Conservation (phyloP, 2,113 vertebrate species). For the Telmatochromis sp. region DNA sequence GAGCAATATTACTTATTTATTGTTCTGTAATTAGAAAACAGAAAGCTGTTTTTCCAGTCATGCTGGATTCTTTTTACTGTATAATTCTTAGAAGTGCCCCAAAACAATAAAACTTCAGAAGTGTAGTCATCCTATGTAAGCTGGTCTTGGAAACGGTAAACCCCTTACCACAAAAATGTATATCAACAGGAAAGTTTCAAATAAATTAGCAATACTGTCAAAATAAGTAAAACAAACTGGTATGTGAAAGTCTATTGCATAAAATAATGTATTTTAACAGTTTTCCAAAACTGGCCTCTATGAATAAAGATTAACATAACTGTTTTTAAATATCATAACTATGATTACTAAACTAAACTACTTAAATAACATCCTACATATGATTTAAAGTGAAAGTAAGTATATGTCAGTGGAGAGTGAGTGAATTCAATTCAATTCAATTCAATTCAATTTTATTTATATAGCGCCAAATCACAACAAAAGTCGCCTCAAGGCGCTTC, state of each 20-base stretch:
- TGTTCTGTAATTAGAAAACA: neutral
- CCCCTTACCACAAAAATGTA: neutral
- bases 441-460: too few species aligned
- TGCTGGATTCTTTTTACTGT: rapidly evolving
- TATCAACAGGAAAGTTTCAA: neutral
- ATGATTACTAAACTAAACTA: neutral
- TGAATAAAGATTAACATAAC: rapidly evolving
- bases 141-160: neutral
- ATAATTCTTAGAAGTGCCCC: neutral
- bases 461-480: too few species aligned
- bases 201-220: neutral
- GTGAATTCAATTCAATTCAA: neutral
- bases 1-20: neutral
- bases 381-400: neutral
- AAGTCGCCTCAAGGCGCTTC: too few species aligned
- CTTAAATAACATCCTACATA: neutral
- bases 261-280: rapidly evolving
- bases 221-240: neutral
- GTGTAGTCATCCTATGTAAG: neutral
- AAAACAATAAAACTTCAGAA: neutral
- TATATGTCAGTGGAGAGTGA: rapidly evolving
- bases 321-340: neutral
- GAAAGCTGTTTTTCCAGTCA: neutral
- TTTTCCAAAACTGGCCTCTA: neutral
- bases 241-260: neutral